Base-by-base conservation (phyloP, 92 coral and sea anemone species). In the Montipora capitata region DNA sequence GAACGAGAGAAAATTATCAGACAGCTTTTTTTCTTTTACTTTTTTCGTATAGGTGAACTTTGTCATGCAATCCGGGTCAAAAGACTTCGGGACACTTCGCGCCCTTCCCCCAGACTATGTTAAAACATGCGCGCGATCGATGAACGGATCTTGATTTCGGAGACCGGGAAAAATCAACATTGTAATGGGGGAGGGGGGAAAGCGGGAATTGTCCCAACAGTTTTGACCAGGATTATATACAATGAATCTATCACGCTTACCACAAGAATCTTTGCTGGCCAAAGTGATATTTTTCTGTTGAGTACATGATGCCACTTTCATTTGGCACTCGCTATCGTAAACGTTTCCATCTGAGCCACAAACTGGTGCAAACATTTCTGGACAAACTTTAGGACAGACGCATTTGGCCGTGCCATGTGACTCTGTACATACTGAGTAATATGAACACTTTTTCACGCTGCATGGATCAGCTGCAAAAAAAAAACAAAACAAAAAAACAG, bases 291-390 rank as follows among this genome's bases (percentile, higher is more conserved):
- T 77, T 72, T 92, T 95, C 78, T 94, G 81, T 59, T 85, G 76
- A 2, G 35, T 70, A 41, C 99, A 97, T 4, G 92, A 80, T 9
- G 82, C 89, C 18, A 86, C 79, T 65, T 78, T 77, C 94, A 97
- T 76, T 2, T 44, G 66, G 48, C 99, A 97, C 68, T 86, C 96
- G 38, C 88, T 97, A 38, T 87, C 81, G 72, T 96, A 96, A 11
- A 93, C 85, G 11, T 87, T 82, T 72, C 91, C 94, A 79, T 96
- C 98, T 1, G 98, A 93, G 14, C 97, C 99, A 87, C 99, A 96
- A 0, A 96, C 94, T 18, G 99, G 99, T 11, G 63, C 76, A 59
- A 73, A 84, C 41, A 72, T 41, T 10, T 15, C 14, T 40, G 96
- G 76, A 43, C 96, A 95, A 49, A 83, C 45, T 38, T 77, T 9